A percentile compares a stretch with the other conserved stretches of the same genome.
These are phyloP conservation scores for Tipula helvola DNA, from an alignment of 2,888 invertebrate species.

Conservation along the genomic window DNA sequence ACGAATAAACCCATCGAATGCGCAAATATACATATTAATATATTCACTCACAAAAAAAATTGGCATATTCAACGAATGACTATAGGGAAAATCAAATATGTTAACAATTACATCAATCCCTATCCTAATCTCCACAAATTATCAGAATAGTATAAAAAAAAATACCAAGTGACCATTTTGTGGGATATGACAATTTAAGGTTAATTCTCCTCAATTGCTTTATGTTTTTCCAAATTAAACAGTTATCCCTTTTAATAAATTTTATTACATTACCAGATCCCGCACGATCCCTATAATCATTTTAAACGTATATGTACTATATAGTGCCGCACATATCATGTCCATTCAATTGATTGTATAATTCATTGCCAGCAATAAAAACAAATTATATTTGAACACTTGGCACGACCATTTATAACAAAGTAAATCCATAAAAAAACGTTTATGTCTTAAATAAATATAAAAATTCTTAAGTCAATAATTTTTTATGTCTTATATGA, in stretches of 20 bases:
- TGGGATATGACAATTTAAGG: too few relatives aligned
- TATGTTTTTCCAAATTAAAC: neutral
- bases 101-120: too few relatives aligned
- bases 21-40: too few relatives aligned
- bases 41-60: too few relatives aligned
- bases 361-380: neutral
- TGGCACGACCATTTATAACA: neutral
- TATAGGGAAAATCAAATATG: too few relatives aligned
- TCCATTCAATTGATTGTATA: neutral
- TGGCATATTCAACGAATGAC: too few relatives aligned
- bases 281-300: neutral
- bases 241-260: neutral
- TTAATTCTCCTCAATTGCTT: too few relatives aligned
- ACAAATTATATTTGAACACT: neutral
- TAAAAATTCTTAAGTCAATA: neutral
- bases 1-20: too few relatives aligned
- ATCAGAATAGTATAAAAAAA: too few relatives aligned
- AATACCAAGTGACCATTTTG: too few relatives aligned
- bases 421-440: neutral
- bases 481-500: neutral
- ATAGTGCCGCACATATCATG: neutral
- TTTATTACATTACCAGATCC: neutral
- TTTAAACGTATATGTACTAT: neutral
- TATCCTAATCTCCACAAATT: too few relatives aligned
- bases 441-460: neutral